Base-by-base conservation (phyloP, 2,888 invertebrate genomes). In the Lycia hirtaria region DNA sequence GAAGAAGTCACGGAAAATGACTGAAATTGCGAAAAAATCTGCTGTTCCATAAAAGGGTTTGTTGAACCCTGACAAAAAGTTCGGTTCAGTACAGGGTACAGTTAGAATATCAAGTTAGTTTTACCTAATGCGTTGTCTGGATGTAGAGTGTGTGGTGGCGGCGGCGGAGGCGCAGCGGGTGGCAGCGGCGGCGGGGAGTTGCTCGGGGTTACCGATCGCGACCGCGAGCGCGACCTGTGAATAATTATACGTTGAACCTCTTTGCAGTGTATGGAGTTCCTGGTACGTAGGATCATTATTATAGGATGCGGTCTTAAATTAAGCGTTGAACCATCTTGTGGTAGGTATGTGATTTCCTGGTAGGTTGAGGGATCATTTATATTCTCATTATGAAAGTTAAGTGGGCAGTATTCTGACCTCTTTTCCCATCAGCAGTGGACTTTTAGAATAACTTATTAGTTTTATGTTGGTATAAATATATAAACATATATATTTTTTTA, bases 81-180 rank as follows among this genome's bases (percentile, higher is more conserved):
- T n/a, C n/a, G n/a, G n/a, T 30, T 6, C 3, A 26, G 41, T 37
- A 33, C n/a, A n/a, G n/a, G 53, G 45, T 41, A 54, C 10, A n/a
- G 3, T 20, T 43, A 19, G 2, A 20, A 24, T 22, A 17, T 47
- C 24, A 26, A 3, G 33, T 19, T 32, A 22, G 59, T 66, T 62
- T 75, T 81, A 90, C 91, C 90, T 80, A 92, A 80, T 68, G 92
- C 92, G 73, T 90, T 92, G 80, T 92, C 91, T 60, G 92, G 91
- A 65, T 92, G 92, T 63, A 92, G 75, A n/a, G 92, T 92, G 70
- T 90, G 90, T 20, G 89, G 80, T 5, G 87, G 87, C 41, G 87
- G 88, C 14, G 88, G 88, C 0, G 80, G 81, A 24, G 83, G 83
- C 14, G 84, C 84, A 52, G 80, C 74, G 38, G 81, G 81, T 14